Evolutionary conservation across 23 tunicate species (phyloP).

Genomic region (Styela clava): DNA sequence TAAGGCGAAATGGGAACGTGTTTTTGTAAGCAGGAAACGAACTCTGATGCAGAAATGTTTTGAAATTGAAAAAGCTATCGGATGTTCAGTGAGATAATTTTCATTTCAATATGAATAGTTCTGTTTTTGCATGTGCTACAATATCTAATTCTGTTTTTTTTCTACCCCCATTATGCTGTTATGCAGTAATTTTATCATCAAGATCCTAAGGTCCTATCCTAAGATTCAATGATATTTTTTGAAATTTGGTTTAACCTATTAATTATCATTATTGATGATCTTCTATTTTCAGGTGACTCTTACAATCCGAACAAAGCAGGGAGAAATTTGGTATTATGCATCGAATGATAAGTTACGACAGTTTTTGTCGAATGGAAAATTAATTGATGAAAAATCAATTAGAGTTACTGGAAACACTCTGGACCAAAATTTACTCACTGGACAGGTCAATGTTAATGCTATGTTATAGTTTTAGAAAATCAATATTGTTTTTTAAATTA

Average conservation of each 20-base stretch:
- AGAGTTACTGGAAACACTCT: not conserved
- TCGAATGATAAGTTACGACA: not conserved
- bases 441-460: not conserved
- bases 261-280: too few relatives aligned
- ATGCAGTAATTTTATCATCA: too few relatives aligned
- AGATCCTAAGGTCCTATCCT: too few relatives aligned
- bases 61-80: not conserved
- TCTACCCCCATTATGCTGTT: too few relatives aligned
- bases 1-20: conserved; percentile 2
- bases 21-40: not conserved
- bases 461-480: too few relatives aligned
- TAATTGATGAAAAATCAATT: not conserved
- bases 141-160: too few relatives aligned
- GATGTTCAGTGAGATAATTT: not conserved
- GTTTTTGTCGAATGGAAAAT: not conserved
- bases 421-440: not conserved
- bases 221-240: too few relatives aligned
- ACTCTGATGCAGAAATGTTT: conserved; percentile 3
- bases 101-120: too few relatives aligned
- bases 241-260: too few relatives aligned
- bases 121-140: too few relatives aligned
- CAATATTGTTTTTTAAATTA: too few relatives aligned
- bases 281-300: not conserved
- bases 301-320: not conserved
- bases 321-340: not conserved